Base-by-base conservation (phyloP, 2,888 invertebrate genomes). In the Bombyx huttoni region DNA sequence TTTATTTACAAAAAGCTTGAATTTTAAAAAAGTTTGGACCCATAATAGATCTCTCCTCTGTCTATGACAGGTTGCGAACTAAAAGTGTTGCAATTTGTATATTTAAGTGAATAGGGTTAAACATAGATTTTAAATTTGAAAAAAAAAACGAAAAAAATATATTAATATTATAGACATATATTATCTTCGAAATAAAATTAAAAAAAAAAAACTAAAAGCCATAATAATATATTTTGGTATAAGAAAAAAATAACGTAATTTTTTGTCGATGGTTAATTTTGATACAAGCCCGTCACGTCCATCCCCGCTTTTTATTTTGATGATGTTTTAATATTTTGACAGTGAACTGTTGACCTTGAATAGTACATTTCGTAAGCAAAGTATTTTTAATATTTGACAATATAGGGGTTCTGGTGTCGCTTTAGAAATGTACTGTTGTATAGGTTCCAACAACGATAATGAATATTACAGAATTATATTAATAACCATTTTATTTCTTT, bases 191-290 rank as follows among this genome's bases (percentile, higher is more conserved):
- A 81, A 77, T 76, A 72, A 79, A n/a, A n/a, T n/a, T n/a, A n/a
- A 3, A 24, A 24, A 24, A 24, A 24, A 24, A 24, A 24, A 24
- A 24, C 24, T 75, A 78, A 77, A 78, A 83, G 87, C 87, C 87
- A 88, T 88, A 88, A 87, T 86, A 84, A 87, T 85, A 85, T 87
- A 87, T 87, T 88, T 88, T 88, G 87, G 87, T 85, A 88, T 87
- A 86, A 86, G 83, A 69, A 75, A 70, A 68, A 75, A 70, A 68
- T 70, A 78, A 76, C 68, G 68, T 71, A 72, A 77, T 40, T 40
- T 40, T 40, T 40, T 40, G 73, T 77, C 63, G 73, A 69, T 66
- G 54, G 63, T 60, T 66, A 62, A 62, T 64, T 65, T 59, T 49
- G 52, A 53, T 60, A 57, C 51, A 57, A 56, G 53, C 62, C 67